Percentiles rank a stretch among this genome's conserved stretches.
Evolutionary conservation across 2,888 invertebrate species (phyloP).

Genomic region (Hymenopus coronatus): DNA sequence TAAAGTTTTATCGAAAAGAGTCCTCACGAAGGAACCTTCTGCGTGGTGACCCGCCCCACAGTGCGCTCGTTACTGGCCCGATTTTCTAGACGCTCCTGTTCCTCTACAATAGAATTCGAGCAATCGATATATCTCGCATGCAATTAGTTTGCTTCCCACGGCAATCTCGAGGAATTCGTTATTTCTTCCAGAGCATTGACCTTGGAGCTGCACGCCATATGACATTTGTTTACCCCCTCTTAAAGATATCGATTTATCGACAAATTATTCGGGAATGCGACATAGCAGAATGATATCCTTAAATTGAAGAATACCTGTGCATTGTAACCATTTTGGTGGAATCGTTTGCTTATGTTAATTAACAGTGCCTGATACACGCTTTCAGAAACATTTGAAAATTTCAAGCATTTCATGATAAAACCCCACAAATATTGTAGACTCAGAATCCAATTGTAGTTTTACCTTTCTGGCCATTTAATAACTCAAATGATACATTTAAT

Average conservation of each 20-base stretch:
- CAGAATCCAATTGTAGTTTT: too few species aligned
- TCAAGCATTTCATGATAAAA: too few species aligned
- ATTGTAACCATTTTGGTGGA: too few species aligned
- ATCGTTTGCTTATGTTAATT: too few species aligned
- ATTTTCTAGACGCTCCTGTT: not conserved
- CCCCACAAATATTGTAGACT: too few species aligned
- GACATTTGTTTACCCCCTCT: not conserved
- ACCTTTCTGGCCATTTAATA: too few species aligned
- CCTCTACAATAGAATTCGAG: not conserved
- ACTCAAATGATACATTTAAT: too few species aligned
- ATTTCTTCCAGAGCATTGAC: not conserved
- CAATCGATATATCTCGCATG: not conserved
- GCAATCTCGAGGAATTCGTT: not conserved
- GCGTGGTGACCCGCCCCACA: not conserved
- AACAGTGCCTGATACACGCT: too few species aligned
- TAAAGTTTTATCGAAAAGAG: not conserved
- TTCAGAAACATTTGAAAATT: too few species aligned
- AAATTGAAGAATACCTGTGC: too few species aligned
- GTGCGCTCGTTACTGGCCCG: not conserved
- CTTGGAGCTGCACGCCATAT: not conserved
- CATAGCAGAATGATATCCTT: not conserved
- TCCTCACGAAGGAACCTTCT: not conserved
- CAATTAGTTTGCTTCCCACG: not conserved
- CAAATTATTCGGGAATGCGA: not conserved
- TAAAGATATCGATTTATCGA: not conserved